These are phyloP conservation scores for Nothocercus nigrocapillus DNA, from an alignment of 2,113 vertebrate genomes.

Conservation along the genomic window DNA sequence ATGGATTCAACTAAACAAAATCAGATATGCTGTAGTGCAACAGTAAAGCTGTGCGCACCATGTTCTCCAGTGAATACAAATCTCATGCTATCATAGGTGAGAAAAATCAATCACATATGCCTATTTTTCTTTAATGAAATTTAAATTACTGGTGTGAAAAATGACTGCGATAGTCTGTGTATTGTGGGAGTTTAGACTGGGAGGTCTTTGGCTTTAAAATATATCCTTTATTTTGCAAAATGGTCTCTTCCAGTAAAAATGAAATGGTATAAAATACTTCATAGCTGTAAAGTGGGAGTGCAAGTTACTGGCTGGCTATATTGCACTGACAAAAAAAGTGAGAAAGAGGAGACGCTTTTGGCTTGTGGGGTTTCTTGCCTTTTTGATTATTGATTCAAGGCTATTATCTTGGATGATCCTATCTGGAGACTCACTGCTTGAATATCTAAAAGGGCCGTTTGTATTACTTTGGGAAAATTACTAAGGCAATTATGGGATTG, in stretches of 20 bases:
- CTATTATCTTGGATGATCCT: constrained; percentile 64
- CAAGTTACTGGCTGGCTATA: neutral
- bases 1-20: neutral
- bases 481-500: constrained; percentile 59
- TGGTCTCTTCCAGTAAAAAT: neutral
- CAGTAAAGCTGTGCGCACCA: neutral
- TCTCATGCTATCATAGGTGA: neutral
- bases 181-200: neutral
- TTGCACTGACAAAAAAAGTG: neutral
- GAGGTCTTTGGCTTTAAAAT: neutral
- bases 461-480: constrained; percentile 65
- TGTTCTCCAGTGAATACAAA: constrained; percentile 1
- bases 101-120: constrained; percentile 47
- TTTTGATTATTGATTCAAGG: constrained; percentile 49
- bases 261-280: neutral
- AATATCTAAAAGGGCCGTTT: constrained; percentile 17
- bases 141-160: constrained; percentile 12
- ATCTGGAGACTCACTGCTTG: constrained; percentile 35
- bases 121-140: neutral
- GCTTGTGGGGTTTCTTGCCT: neutral
- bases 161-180: neutral
- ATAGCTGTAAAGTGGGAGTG: neutral
- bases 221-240: neutral
- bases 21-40: neutral
- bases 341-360: neutral